A percentile compares a stretch with the other conserved stretches of the same genome.
These are phyloP conservation scores for Tragelaphus buxtoni DNA, from an alignment of 2,113 vertebrate species.

Conservation along the genomic window DNA sequence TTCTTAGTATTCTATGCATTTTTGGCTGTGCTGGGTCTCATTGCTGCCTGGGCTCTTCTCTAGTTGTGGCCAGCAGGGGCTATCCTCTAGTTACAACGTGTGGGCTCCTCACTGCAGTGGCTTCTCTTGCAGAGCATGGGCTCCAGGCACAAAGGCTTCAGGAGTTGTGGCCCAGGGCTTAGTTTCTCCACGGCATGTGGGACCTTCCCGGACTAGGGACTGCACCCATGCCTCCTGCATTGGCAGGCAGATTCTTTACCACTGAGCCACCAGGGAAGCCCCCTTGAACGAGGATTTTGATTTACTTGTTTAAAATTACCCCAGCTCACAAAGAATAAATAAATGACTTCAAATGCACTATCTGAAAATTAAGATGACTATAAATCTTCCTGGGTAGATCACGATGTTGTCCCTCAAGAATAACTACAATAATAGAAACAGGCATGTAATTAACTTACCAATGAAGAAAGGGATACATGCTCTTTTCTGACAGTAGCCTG, in stretches of 20 bases:
- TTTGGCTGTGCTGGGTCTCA: not conserved
- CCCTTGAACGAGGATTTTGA: not conserved
- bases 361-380: not conserved
- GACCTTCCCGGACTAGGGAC: not conserved
- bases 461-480: not conserved
- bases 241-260: not conserved
- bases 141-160: not conserved
- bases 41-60: not conserved
- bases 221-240: not conserved
- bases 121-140: not conserved
- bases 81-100: not conserved
- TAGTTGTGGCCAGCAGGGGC: not conserved
- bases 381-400: not conserved
- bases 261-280: not conserved
- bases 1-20: not conserved
- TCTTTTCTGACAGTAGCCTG: not conserved
- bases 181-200: not conserved
- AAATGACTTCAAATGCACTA: not conserved
- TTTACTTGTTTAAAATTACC: not conserved
- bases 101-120: not conserved
- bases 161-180: not conserved
- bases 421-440: not conserved
- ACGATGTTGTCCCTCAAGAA: not conserved
- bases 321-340: not conserved
- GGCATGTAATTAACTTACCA: not conserved